Evolutionary conservation across 2,797 vertebrate genomes (phyloP).

Genomic region (Arrhamphus sclerolepis): DNA sequence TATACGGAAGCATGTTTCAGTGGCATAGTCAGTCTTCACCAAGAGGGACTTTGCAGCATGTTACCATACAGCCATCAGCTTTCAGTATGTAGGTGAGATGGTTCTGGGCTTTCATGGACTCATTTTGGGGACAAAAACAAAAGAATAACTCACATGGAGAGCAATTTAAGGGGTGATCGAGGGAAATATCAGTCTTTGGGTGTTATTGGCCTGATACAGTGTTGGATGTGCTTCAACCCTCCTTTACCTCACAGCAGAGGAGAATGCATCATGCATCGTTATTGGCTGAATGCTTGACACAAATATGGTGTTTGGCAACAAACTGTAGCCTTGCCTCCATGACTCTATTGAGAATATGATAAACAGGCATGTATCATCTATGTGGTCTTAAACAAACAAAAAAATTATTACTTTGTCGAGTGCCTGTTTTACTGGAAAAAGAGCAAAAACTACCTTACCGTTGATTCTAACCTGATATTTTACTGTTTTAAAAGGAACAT

Average conservation of each 20-base stretch:
- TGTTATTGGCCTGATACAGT: slow-evolving; percentile 7
- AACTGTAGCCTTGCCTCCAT: too few species aligned
- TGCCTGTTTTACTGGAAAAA: slow-evolving; percentile 5
- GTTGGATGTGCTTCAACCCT: slow-evolving; percentile 35
- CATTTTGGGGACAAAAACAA: neutral
- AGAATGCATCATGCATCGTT: neutral
- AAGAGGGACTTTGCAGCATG: slow-evolving; percentile 23
- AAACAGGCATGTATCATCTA: too few species aligned
- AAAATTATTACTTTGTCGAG: too few species aligned
- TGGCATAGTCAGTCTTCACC: slow-evolving; percentile 16
- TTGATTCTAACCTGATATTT: slow-evolving; percentile 5
- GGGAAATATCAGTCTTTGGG: slow-evolving; percentile 4
- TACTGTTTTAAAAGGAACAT: slow-evolving; percentile 16
- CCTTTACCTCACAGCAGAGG: neutral
- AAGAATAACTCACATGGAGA: slow-evolving; percentile 3
- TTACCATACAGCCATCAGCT: slow-evolving; percentile 26
- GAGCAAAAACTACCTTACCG: slow-evolving; percentile 1
- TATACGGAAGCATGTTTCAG: slow-evolving; percentile 27
- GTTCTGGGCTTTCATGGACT: slow-evolving; percentile 9
- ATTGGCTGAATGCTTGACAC: slow-evolving; percentile 1
- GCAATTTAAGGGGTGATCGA: slow-evolving; percentile 16
- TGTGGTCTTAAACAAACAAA: too few species aligned
- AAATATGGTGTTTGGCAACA: neutral
- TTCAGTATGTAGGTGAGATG: slow-evolving; percentile 12
- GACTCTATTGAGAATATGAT: too few species aligned